Evolutionary conservation across 2,888 invertebrate species (phyloP).

Genomic region (Hydrotaea diabolus): DNA sequence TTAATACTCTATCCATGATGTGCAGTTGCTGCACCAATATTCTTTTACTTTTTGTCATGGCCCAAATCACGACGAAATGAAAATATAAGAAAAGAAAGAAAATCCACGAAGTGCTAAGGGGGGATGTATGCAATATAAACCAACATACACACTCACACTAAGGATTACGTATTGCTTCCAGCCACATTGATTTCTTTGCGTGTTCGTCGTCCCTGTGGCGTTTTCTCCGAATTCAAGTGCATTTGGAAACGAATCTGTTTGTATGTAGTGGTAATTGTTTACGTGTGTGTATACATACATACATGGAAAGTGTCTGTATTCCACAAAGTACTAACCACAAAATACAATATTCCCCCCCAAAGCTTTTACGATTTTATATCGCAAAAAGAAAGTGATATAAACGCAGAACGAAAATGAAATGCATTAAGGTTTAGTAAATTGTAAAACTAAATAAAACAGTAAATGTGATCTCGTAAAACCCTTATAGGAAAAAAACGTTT

Average conservation of each 20-base stretch:
- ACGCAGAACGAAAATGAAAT: neutral
- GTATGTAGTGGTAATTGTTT: neutral
- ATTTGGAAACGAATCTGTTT: neutral
- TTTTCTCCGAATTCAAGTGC: too few species aligned
- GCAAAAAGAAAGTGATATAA: neutral
- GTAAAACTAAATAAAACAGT: neutral
- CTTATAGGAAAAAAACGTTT: neutral
- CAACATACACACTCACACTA: neutral
- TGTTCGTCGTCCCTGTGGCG: neutral
- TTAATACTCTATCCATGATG: too few species aligned
- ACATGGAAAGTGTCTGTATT: neutral
- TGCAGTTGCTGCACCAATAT: too few species aligned
- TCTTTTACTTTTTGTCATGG: neutral
- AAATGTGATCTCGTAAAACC: neutral
- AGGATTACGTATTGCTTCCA: neutral
- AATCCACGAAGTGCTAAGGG: neutral
- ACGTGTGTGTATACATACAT: neutral
- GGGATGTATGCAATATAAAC: neutral
- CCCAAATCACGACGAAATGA: neutral
- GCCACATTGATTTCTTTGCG: constrained; percentile 32
- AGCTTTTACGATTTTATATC: constrained; percentile 17
- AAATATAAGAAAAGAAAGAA: neutral
- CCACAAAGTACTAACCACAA: constrained; percentile 18
- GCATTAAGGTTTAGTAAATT: neutral
- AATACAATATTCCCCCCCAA: constrained; percentile 2